Base-by-base conservation (phyloP, 1,140 invertebrate species). In the Drosophila azteca region DNA sequence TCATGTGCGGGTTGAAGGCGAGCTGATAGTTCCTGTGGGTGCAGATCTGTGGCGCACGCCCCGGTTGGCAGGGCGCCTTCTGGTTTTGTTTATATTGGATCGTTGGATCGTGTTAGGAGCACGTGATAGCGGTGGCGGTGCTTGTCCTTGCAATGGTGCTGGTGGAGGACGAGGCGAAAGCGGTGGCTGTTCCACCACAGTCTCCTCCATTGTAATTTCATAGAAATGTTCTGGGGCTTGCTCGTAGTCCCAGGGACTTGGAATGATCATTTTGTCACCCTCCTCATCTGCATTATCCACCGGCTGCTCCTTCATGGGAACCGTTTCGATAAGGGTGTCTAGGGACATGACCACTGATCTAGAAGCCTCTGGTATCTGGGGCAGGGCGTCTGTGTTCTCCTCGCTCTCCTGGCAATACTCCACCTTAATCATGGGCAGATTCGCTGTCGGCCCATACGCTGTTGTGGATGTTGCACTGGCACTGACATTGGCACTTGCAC, bases 1-100 rank as follows among this genome's bases (percentile, higher is more conserved):
- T 63, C 91, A 92, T 91, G 26, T 92, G 91, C 2, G 82, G 79
- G 15, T 84, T 90, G 0, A 92, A 58, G 2, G 91, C 89, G 53
- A 92, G 89, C 54, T 91, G 78, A 73, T 90, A 92, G 50, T 90
- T 13, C 11, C 35, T 91, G 59, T 92, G 91, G 9, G 75, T 87
- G 31, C 90, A 91, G 20, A 91, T 88, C 57, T 91, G 91, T 1
- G 71, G 70, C 7, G 69, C 50, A 22, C 63, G 76, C 44, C 73
- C 83, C 0, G 44, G 41, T 11, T 35, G 35, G 0, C 79, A 70
- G 1, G 75, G 82, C 20, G 63, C 67, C 1, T 26, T 31, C 22
- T 15, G 0, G 51, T 44, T 45, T 68, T 69, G 1, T 35, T 31
- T 22, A 39, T 39, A 39, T 13, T 39, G 11, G 11, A 3, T 13